Evolutionary conservation across 2,797 vertebrate species (phyloP), one percentile per base, ranked within the genome.

Genomic region (Rhabdomys pumilio): DNA sequence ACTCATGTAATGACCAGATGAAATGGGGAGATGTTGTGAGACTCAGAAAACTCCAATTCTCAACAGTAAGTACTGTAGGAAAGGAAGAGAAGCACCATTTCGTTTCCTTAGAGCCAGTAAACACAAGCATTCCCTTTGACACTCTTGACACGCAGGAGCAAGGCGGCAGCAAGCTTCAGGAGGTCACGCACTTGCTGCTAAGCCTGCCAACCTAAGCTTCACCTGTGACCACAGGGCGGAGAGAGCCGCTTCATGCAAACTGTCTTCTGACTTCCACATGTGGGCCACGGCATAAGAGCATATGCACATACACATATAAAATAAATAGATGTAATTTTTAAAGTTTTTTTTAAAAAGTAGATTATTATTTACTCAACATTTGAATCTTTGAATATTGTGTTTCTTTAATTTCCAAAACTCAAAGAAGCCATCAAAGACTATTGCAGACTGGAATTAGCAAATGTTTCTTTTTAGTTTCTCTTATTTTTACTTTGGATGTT

Each of bases 351-450:
- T 65, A 15, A 38, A 88, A 96, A 96, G 67, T 61, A 87, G 72
- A 69, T 73, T 88, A 87, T 87, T 94, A 93, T 89, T 95, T 85
- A 95, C 59, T 38, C 80, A 90, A 93, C 61, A 69, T 85, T 94
- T 94, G 75, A 96, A 67, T 81, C 31, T 91, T 80, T 14, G 72
- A 34, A 93, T 92, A 67, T 91, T 57, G 93, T 50, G 90, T 3
- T 80, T 13, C 89, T 83, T 22, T 57, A 79, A 73, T 57, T 94
- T 93, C 80, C 34, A 96, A 79, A 61, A 89, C 86, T 67, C 53
- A 94, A 96, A 96, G 55, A 3, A 76, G 20, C 12, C 76, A 88
- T 90, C 67, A 83, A 97, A 94, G 47, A 75, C 29, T 19, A 24
- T 7, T 20, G 0, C 50, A 85, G 57, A 55, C 4, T 96, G 22